Conservation (phyloP, 1,140 invertebrate species). For the Harpegnathos saltator region DNA sequence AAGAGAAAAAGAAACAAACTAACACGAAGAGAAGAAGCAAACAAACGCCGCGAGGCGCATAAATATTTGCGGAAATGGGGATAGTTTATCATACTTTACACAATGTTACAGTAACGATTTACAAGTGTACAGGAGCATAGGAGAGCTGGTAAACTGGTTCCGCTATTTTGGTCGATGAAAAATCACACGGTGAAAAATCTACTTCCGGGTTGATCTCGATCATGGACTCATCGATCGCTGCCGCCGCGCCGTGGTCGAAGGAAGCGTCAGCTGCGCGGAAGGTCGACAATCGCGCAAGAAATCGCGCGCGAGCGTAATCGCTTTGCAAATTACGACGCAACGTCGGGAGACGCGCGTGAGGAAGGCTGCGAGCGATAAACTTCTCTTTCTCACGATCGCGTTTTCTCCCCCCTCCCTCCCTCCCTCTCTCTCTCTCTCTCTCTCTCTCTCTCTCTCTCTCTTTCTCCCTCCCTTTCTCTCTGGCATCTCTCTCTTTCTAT, state of each 20-base stretch:
- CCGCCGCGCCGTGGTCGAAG: not conserved
- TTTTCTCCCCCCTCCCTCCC: not conserved
- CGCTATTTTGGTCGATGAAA: conserved; percentile 1
- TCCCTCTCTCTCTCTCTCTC: not conserved
- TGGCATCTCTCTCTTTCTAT: no score
- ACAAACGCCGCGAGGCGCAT: no score
- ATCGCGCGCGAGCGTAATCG: conserved; percentile 46
- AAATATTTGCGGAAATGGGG: not conserved
- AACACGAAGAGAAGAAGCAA: no score
- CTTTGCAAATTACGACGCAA: conserved; percentile 48
- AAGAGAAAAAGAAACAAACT: no score
- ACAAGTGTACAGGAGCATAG: not conserved
- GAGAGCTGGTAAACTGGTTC: not conserved
- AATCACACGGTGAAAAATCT: conserved; percentile 1
- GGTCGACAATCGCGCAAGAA: conserved; percentile 49
- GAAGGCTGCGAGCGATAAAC: conserved; percentile 17
- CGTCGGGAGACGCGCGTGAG: not conserved
- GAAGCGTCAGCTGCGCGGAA: conserved; percentile 44
- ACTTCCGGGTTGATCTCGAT: conserved; percentile 43
- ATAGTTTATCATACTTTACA: not conserved
- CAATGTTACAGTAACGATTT: conserved; percentile 10
- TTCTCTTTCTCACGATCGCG: conserved; percentile 16
- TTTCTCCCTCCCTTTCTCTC: not conserved
- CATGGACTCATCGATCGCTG: conserved; percentile 37
- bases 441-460: not conserved